phyloP scores from a whole-genome alignment of 2,888 invertebrate species.

The Rhodophaea formosa region DNA sequence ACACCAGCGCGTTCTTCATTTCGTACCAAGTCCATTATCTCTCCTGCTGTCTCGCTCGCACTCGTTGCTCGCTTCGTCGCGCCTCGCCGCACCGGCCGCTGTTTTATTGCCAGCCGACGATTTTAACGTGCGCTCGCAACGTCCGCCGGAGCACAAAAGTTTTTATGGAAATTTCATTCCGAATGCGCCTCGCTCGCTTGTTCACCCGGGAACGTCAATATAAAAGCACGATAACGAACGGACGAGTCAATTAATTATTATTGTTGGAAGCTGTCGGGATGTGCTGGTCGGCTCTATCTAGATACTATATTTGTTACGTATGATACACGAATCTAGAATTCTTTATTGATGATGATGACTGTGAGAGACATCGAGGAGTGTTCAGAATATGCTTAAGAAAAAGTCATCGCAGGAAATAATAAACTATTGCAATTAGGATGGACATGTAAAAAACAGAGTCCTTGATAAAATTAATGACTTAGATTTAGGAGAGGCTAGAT shows the following conservation, averaged over 20 bases:
- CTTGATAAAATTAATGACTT: too few relatives aligned
- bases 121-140: slow-evolving; percentile 82
- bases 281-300: slow-evolving; percentile 61
- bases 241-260: slow-evolving; percentile 82
- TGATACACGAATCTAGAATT: neutral
- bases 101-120: slow-evolving; percentile 81
- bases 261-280: slow-evolving; percentile 78
- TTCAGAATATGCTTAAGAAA: too few relatives aligned
- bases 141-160: slow-evolving; percentile 81
- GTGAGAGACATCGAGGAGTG: too few relatives aligned
- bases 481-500: too few relatives aligned
- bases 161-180: slow-evolving; percentile 82
- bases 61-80: slow-evolving; percentile 66
- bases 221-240: slow-evolving; percentile 81
- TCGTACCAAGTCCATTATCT: slow-evolving; percentile 78
- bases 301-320: slow-evolving; percentile 47
- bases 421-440: too few relatives aligned
- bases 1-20: slow-evolving; percentile 77
- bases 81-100: slow-evolving; percentile 79
- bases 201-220: slow-evolving; percentile 78
- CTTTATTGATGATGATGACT: neutral
- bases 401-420: too few relatives aligned
- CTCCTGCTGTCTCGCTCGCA: slow-evolving; percentile 67
- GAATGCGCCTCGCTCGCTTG: slow-evolving; percentile 77
- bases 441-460: too few relatives aligned